A percentile compares a stretch with the other conserved stretches of the same genome.
phyloP scores from a whole-genome alignment of 1,140 invertebrate genomes.

The Camponotus vicinus region DNA sequence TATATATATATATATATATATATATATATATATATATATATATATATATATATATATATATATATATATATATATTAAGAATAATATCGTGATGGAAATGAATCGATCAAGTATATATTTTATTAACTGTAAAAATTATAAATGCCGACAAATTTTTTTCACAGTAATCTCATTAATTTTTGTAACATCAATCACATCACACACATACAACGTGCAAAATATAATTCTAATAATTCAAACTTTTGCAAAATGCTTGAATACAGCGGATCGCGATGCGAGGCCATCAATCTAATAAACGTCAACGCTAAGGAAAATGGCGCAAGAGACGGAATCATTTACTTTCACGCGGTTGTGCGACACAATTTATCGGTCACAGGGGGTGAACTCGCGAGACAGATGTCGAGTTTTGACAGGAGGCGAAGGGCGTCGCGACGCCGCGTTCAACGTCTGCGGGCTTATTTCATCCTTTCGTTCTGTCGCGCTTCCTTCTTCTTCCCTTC shows the following conservation, averaged over 20 bases:
- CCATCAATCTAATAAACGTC: constrained; percentile 23
- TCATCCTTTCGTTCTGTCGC: constrained; percentile 14
- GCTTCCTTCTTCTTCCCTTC: not conserved
- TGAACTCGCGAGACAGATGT: constrained; percentile 32
- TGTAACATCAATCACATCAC: not conserved
- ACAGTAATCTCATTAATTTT: not conserved
- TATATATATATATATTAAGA: too few species aligned
- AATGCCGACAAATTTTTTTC: not conserved
- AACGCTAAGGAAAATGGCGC: constrained; percentile 1
- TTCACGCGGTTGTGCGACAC: constrained; percentile 16
- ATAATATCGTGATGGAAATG: not conserved
- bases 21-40: too few species aligned
- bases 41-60: too few species aligned
- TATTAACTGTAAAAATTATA: not conserved
- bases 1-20: too few species aligned
- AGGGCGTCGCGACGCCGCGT: constrained; percentile 40
- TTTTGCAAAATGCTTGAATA: not conserved
- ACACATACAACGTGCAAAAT: not conserved
- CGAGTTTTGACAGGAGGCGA: constrained; percentile 37
- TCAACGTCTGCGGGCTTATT: constrained; percentile 41
- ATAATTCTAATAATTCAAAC: not conserved
- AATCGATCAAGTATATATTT: constrained; percentile 10
- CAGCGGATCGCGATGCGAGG: not conserved
- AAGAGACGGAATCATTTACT: constrained; percentile 43
- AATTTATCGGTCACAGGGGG: constrained; percentile 47